Evolutionary conservation across 2,888 invertebrate species (phyloP), one percentile per base, ranked within the genome.

Genomic region (Neocrepidodera transversa): DNA sequence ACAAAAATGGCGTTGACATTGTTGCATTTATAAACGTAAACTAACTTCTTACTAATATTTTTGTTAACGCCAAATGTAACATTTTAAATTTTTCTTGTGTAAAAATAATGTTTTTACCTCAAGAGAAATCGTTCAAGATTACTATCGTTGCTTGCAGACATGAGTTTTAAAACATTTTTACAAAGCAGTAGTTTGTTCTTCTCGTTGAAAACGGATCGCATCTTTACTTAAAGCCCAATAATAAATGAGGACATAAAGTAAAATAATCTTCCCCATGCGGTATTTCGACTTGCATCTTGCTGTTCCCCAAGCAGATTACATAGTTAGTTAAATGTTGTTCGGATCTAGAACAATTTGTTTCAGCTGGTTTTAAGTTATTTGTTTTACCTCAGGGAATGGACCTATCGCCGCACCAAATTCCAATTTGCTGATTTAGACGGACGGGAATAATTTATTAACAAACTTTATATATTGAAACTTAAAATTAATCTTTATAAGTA

Each of bases 281-380:
- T 45, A 26, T 45, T 54, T 54, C 45, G 45, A 54, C 54, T 47
- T 54, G 47, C 36, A 54, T 54, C 45, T 54, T 36, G 35, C 35
- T 17, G 36, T 8, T 54, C 54, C 11, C 13, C 11, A n/a, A 54
- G 45, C 45, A 45, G 54, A 54, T 54, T 54, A 47, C 54, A 45
- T 54, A 54, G 54, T 54, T 45, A 47, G 54, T 45, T 54, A 45
- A 54, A 54, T 47, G 45, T 36, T 54, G 54, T 47, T 45, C 30
- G 16, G 23, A 54, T 45, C 30, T 45, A 20, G 35, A 45, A 45
- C 53, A 53, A 53, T 43, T 45, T 23, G 54, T 54, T 54, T 18
- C 11, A n/a, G 35, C 23, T 35, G 14, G 14, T 54, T 54, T 54
- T 45, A 54, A 54, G 45, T 54, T 54, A 54, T 54, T 36, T n/a